Conservation (phyloP, 2,113 vertebrate genomes). For the Otus sunia region DNA sequence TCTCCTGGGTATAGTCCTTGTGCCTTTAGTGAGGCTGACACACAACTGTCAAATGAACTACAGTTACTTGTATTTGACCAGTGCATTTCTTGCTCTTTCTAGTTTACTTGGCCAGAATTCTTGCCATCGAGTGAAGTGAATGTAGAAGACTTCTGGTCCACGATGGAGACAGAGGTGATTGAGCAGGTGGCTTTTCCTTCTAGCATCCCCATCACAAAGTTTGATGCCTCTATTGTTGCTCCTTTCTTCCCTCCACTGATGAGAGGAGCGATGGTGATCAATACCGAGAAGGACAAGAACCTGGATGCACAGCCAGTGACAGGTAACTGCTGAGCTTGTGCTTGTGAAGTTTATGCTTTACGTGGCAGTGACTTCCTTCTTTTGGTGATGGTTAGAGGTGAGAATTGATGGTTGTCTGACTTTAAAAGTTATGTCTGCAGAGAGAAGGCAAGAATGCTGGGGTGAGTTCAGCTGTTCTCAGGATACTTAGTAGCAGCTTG, state of each 20-base stretch:
- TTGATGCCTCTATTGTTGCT: conserved; percentile 95
- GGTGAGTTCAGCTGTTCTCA: not conserved
- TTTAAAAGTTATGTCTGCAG: not conserved
- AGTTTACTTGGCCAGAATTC: conserved; percentile 97
- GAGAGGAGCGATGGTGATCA: conserved; percentile 87
- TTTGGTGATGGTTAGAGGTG: not conserved
- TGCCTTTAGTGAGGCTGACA: not conserved
- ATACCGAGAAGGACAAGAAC: conserved; percentile 94
- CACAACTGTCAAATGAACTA: not conserved
- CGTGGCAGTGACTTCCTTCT: not conserved
- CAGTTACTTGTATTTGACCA: not conserved
- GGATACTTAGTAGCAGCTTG: not conserved
- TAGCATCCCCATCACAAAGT: conserved; percentile 91
- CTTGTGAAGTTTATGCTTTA: not conserved
- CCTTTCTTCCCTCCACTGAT: conserved; percentile 95
- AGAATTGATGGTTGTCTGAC: not conserved
- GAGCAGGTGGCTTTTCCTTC: conserved; percentile 93
- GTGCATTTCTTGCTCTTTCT: conserved; percentile 13
- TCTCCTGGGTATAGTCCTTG: not conserved
- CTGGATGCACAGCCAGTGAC: conserved; percentile 65
- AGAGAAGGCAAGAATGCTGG: not conserved
- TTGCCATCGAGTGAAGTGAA: conserved; percentile 89
- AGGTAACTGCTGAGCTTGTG: conserved; percentile 66
- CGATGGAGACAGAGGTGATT: conserved; percentile 94
- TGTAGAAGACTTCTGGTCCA: conserved; percentile 96